Conservation (phyloP, 2,888 invertebrate species). For the Gnatocerus cornutus region DNA sequence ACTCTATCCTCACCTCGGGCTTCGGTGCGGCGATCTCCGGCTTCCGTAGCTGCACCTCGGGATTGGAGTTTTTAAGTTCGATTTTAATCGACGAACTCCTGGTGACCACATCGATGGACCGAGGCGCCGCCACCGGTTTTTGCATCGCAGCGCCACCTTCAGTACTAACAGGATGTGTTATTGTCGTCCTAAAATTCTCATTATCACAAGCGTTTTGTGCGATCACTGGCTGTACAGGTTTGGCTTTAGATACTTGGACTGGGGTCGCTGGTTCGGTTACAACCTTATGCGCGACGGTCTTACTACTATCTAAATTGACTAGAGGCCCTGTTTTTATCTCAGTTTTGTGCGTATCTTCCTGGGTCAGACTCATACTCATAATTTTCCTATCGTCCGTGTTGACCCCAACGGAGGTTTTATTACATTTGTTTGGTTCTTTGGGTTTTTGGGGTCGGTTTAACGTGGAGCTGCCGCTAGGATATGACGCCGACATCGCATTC, state of each 20-base stretch:
- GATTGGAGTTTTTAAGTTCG: conserved; percentile 58
- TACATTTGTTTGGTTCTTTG: conserved; percentile 57
- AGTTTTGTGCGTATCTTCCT: conserved; percentile 59
- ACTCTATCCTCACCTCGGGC: conserved; percentile 78
- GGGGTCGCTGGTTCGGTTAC: conserved; percentile 68
- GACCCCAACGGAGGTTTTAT: conserved; percentile 69
- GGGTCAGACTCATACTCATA: conserved; percentile 56
- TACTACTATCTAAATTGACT: conserved; percentile 74
- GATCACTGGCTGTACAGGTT: conserved; percentile 66
- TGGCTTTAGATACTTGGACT: conserved; percentile 65
- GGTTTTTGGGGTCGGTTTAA: conserved; percentile 74
- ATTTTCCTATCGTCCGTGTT: conserved; percentile 55
- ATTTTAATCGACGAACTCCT: conserved; percentile 51
- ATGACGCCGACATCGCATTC: conserved; percentile 58
- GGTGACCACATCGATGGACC: conserved; percentile 38
- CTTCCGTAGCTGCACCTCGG: conserved; percentile 73
- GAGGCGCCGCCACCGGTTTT: conserved; percentile 74
- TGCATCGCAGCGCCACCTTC: conserved; percentile 59
- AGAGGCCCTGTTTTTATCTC: conserved; percentile 68
- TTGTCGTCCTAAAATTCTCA: conserved; percentile 60
- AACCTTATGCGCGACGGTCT: conserved; percentile 62
- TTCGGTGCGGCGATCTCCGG: conserved; percentile 74
- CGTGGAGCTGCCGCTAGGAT: conserved; percentile 74
- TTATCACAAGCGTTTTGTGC: conserved; percentile 71
- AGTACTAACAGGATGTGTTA: conserved; percentile 55